Conservation (phyloP, 2,797 vertebrate species). For the Galago senegalensis region DNA sequence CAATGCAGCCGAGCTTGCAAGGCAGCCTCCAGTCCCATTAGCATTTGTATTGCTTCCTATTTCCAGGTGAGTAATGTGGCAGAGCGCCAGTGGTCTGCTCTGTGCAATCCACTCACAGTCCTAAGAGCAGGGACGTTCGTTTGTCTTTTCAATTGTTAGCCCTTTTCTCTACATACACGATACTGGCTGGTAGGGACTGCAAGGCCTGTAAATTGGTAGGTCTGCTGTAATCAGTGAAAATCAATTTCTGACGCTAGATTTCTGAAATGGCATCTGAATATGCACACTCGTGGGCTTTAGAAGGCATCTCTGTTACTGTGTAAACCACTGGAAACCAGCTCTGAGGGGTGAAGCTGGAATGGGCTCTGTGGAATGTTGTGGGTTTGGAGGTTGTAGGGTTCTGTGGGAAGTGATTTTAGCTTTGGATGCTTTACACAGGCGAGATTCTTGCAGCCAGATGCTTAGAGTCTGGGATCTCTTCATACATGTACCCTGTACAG, state of each 20-base stretch:
- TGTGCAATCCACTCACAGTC: conserved; percentile 11
- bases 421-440: not conserved
- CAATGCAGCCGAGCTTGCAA: not conserved
- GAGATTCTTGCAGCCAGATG: not conserved
- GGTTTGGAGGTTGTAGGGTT: not conserved
- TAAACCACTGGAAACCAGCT: conserved; percentile 65
- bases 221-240: conserved; percentile 80
- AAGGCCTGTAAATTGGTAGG: conserved; percentile 72
- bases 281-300: not conserved
- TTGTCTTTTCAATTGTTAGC: conserved; percentile 81
- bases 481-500: not conserved
- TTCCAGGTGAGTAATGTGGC: conserved; percentile 53
- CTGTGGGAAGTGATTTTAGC: not conserved
- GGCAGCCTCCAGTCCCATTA: not conserved
- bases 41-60: conserved; percentile 71
- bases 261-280: conserved; percentile 66
- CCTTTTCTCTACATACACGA: conserved; percentile 75
- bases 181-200: conserved; percentile 76
- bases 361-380: not conserved
- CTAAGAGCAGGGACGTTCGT: conserved; percentile 7
- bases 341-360: not conserved
- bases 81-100: conserved; percentile 39
- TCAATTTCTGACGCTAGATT: conserved; percentile 77
- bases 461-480: not conserved
- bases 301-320: conserved; percentile 53